Base-by-base conservation (phyloP, 2,113 vertebrate species). In the Coreoperca whiteheadi region DNA sequence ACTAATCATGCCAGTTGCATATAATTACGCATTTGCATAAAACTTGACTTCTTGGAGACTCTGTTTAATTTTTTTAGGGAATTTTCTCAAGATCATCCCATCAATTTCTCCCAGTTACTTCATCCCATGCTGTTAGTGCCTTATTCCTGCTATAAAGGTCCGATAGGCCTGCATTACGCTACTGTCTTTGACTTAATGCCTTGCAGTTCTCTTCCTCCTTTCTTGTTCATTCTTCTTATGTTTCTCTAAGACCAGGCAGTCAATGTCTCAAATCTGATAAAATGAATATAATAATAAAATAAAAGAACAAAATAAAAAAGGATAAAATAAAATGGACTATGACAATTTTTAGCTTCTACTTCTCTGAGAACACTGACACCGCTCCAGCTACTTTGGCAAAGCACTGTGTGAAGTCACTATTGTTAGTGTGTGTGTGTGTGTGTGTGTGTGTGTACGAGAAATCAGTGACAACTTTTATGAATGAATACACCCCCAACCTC, bases 381-480 rank as follows among this genome's bases (percentile, higher is more conserved):
- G n/a, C 9, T 41, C 8, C 50, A 73, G 50, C 32, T 46, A 30
- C 43, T 54, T 46, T 46, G 64, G 25, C 64, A 72, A 28, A 66
- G 18, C 25, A 53, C 30, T 25, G 68, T 46, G 50, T 60, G 25
- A 66, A 20, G 25, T 61, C 30, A 34, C 46, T 72, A 25, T 76
- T 82, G 78, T 82, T 53, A 23, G n/a, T 48, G 18, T 68, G 50
- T 79, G 14, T 68, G 50, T 79, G 48, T 43, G 63, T 41, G 48
- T 39, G 32, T 70, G 30, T 72, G 50, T 73, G 48, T 34, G 34
- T 65, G 57, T 25, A 8, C 6, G 7, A 48, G 32, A 28, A 51
- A 46, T 8, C 25, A 85, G 59, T 43, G 39, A 66, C 6, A 1
- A 8, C 30, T 71, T 77, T 81, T 68, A 69, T 82, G 79, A 87